Percentiles rank a stretch among this genome's conserved stretches.
These are phyloP conservation scores for Taphrorychus bicolor DNA, from an alignment of 2,888 invertebrate genomes.

Conservation along the genomic window DNA sequence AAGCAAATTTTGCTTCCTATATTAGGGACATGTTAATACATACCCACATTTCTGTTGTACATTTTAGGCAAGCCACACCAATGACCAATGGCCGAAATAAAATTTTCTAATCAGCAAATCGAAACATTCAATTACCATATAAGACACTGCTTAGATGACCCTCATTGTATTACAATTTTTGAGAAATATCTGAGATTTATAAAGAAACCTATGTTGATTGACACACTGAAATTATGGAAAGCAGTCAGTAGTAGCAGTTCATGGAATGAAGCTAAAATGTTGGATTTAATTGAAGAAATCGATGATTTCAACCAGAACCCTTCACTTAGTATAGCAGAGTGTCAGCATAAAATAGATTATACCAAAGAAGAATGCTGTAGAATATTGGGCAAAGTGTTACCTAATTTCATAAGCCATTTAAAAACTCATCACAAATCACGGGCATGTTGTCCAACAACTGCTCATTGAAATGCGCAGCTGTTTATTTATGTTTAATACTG, in stretches of 20 bases:
- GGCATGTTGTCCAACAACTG: too few species aligned
- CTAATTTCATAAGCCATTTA: conserved; percentile 46
- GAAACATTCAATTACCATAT: conserved; percentile 48
- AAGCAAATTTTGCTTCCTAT: too few species aligned
- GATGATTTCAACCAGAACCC: conserved; percentile 48
- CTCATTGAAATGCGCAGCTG: too few species aligned
- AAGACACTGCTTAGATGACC: conserved; percentile 46
- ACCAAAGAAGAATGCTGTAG: conserved; percentile 50
- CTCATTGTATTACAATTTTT: conserved; percentile 40
- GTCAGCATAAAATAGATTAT: conserved; percentile 45
- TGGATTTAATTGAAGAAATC: conserved; percentile 48
- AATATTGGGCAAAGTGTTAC: conserved; percentile 44
- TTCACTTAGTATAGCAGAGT: conserved; percentile 46
- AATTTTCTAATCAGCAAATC: conserved; percentile 46
- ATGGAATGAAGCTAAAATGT: conserved; percentile 45
- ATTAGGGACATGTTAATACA: too few species aligned
- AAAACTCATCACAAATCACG: conserved; percentile 36
- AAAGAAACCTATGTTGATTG: conserved; percentile 35
- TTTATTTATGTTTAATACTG: too few species aligned
- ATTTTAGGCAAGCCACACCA: too few species aligned
- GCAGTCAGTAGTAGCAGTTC: conserved; percentile 40
- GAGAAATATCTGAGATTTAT: conserved; percentile 32
- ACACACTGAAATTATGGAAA: conserved; percentile 46
- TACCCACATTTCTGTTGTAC: too few species aligned
- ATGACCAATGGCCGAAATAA: conserved; percentile 41